Conservation (phyloP, 2,888 invertebrate species). For the Drosophila algonquin region DNA sequence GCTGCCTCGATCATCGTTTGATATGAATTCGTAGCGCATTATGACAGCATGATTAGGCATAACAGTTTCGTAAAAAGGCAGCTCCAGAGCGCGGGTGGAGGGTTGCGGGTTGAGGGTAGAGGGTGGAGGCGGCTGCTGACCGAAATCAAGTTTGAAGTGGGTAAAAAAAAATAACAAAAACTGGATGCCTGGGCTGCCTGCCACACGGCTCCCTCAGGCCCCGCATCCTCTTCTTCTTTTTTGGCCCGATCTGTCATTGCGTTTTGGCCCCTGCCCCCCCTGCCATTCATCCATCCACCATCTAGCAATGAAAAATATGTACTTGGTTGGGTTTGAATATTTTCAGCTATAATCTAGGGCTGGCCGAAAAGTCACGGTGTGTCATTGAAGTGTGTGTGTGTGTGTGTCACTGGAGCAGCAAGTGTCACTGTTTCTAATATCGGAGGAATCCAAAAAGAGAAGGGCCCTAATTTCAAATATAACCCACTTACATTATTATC, state of each 20-base stretch:
- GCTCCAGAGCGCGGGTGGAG: constrained; percentile 60
- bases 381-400: background rate
- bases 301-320: constrained; percentile 9
- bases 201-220: constrained; percentile 8
- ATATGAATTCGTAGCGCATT: constrained; percentile 80
- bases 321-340: constrained; percentile 13
- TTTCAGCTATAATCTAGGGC: constrained; percentile 8
- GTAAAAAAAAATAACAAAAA: constrained; percentile 48
- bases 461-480: too few relatives aligned
- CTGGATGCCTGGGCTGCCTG: constrained; percentile 46
- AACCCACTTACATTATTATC: too few relatives aligned
- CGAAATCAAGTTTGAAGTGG: constrained; percentile 79
- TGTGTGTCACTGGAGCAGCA: background rate
- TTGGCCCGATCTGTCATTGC: constrained; percentile 75
- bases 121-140: constrained; percentile 64
- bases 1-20: constrained; percentile 80
- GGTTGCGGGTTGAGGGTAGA: constrained; percentile 28
- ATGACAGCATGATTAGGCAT: constrained; percentile 84
- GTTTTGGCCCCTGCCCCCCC: constrained; percentile 32
- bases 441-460: background rate
- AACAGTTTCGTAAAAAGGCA: constrained; percentile 78
- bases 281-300: background rate
- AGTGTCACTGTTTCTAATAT: background rate
- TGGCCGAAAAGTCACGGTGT: constrained; percentile 7
- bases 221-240: constrained; percentile 29